A percentile compares a stretch with the other conserved stretches of the same genome.
phyloP scores from a whole-genome alignment of 2,797 vertebrate species.

The Dipus sagitta region DNA sequence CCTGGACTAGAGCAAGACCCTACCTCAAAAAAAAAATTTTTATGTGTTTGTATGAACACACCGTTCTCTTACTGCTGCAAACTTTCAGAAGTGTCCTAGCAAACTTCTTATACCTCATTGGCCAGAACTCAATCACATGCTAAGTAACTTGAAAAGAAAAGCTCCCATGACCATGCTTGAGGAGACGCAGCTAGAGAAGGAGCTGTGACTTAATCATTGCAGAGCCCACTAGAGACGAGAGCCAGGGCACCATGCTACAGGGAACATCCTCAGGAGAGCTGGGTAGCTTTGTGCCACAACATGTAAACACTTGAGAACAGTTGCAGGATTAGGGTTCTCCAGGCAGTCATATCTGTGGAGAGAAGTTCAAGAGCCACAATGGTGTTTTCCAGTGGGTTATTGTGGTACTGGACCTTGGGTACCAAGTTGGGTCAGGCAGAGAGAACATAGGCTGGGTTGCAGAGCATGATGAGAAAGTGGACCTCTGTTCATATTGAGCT shows the following conservation, averaged over 20 bases:
- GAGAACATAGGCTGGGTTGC: background rate
- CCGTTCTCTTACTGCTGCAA: too few species aligned
- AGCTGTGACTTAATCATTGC: accelerated
- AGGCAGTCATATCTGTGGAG: accelerated
- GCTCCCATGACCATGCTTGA: background rate
- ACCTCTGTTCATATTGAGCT: accelerated
- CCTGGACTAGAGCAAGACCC: too few species aligned
- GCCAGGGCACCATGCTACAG: background rate
- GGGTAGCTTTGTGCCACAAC: background rate
- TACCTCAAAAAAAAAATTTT: too few species aligned
- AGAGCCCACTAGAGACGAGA: background rate
- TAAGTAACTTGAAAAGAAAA: background rate
- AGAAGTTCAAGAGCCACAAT: background rate
- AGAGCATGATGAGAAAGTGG: too few species aligned
- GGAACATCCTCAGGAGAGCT: background rate
- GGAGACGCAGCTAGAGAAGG: background rate
- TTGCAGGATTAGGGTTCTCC: background rate
- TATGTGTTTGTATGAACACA: too few species aligned
- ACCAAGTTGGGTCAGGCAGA: background rate
- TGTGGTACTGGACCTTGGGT: background rate
- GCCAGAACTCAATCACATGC: background rate
- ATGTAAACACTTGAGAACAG: background rate
- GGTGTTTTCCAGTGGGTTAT: background rate
- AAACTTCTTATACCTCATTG: background rate
- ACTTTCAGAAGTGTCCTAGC: background rate